These are phyloP conservation scores for Hemichromis elongatus DNA, from an alignment of 2,113 vertebrate genomes.

Conservation along the genomic window DNA sequence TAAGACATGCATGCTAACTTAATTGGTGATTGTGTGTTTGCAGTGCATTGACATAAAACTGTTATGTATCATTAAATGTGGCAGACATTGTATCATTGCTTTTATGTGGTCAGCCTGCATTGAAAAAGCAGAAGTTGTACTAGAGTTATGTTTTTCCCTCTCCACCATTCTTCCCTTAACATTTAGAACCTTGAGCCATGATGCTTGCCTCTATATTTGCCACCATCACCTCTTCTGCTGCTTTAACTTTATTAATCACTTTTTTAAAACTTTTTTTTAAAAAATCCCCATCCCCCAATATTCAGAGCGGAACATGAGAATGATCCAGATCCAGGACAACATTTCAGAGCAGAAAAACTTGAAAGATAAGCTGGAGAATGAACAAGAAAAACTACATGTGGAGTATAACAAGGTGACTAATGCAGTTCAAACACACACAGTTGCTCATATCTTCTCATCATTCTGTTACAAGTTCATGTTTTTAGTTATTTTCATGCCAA, in stretches of 20 bases:
- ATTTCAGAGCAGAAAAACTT: conserved; percentile 97
- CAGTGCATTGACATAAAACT: neutral
- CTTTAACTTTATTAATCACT: neutral
- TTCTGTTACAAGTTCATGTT: neutral
- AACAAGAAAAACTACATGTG: conserved; percentile 96
- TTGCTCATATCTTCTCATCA: neutral
- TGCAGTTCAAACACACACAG: neutral
- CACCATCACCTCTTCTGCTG: neutral
- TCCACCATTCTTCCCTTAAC: neutral
- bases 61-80: neutral
- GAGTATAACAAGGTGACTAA: conserved; percentile 92
- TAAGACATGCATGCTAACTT: neutral
- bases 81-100: neutral
- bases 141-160: neutral
- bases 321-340: conserved; percentile 99
- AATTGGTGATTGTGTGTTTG: neutral
- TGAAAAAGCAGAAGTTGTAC: neutral
- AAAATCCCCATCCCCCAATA: conserved; percentile 4
- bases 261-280: neutral
- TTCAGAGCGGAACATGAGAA: conserved; percentile 97
- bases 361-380: conserved; percentile 96
- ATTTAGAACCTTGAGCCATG: neutral
- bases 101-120: neutral
- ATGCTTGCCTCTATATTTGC: neutral
- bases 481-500: neutral